Evolutionary conservation across 1,140 invertebrate genomes (phyloP).

Genomic region (Cryptotermes secundus): DNA sequence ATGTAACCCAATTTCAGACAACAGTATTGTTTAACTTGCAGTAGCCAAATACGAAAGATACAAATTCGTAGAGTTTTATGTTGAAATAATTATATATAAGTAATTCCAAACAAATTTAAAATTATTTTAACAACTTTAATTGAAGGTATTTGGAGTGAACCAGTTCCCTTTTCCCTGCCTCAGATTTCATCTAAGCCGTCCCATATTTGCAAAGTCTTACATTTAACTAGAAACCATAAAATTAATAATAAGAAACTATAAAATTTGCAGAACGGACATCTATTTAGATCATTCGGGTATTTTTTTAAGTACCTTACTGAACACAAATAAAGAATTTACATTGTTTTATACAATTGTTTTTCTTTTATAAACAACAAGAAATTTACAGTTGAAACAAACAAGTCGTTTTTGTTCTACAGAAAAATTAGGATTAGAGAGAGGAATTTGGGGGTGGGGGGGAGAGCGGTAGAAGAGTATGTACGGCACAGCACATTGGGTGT

Average conservation of each 20-base stretch:
- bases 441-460: background rate
- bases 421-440: background rate
- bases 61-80: no score
- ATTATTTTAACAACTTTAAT: background rate
- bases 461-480: no score
- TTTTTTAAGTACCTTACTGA: background rate
- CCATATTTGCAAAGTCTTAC: background rate
- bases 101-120: background rate
- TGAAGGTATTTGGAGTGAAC: background rate
- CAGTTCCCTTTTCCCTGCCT: background rate
- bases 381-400: background rate
- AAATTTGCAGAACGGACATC: background rate
- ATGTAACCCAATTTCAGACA: no score
- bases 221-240: background rate
- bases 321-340: background rate
- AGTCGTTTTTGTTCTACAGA: background rate
- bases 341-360: background rate
- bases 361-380: constrained; percentile 19
- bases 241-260: background rate
- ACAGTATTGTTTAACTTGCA: no score
- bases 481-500: background rate
- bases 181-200: background rate
- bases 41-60: no score
- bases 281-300: background rate
- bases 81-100: no score